Evolutionary conservation across 1,140 invertebrate genomes (phyloP), one percentile per base, ranked within the genome.

Genomic region (Lerema accius): DNA sequence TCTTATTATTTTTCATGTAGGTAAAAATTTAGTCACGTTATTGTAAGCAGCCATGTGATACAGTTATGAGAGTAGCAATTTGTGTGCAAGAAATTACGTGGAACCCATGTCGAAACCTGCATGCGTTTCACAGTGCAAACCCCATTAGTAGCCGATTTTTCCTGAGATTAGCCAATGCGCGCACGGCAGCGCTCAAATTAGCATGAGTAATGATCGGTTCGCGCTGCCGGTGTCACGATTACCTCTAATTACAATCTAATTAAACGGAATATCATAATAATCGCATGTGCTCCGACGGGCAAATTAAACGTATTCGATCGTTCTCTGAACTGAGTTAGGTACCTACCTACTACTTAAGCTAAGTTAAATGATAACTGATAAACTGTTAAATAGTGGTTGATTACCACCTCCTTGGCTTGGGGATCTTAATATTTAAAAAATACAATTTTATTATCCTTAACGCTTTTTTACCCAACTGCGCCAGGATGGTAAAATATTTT

Each of bases 221-320:
- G 67, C 71, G 67, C 71, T 63, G 67, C 17, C 71, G 63, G 72
- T 83, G 82, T 84, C 80, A 73, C 82, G 78, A 84, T 84, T 73
- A 50, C 68, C 77, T 69, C 72, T 83, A 80, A 84, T 84, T 83
- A 69, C 73, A 59, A 78, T 78, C 74, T 84, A 86, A 86, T 84
- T 86, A 86, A 83, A 83, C 73, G 69, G 73, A 76, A 84, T 84
- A 84, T 76, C 68, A 79, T 78, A 56, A 77, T 77, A 72, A 81
- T 75, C 60, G 68, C 71, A 76, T 53, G 69, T 64, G 39, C 48
- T 28, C 51, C 56, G 48, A 63, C 39, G 59, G 35, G 67, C 43
- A 71, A 76, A 71, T 78, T 68, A 65, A 58, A 61, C 63, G 64
- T 67, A 67, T 63, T 37, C 63, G 53, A 50, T 68, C 37, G 58